A percentile compares a stretch with the other conserved stretches of the same genome.
phyloP scores from a whole-genome alignment of 2,797 vertebrate species.

The Enteromius mattozi region DNA sequence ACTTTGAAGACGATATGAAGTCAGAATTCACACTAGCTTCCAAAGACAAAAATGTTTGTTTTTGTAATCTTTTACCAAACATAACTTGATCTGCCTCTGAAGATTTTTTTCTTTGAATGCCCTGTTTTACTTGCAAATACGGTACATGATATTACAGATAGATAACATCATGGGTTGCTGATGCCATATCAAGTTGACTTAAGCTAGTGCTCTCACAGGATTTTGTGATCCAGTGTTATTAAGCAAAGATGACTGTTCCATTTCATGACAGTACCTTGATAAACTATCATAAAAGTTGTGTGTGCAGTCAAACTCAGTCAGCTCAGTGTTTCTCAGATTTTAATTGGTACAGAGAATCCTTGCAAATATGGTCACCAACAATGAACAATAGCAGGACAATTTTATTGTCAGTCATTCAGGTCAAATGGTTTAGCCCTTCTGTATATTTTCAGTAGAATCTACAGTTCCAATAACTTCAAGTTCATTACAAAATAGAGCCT shows the following conservation, averaged over 20 bases:
- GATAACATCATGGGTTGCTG: background rate
- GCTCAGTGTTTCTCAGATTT: slow-evolving; percentile 71
- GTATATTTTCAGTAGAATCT: slow-evolving; percentile 93
- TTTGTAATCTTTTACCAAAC: background rate
- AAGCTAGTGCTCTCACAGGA: background rate
- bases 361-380: slow-evolving; percentile 75
- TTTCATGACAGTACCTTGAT: background rate
- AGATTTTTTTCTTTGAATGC: background rate
- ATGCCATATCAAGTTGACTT: background rate
- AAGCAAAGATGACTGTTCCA: background rate
- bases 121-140: background rate
- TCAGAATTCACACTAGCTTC: background rate
- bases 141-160: background rate
- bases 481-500: slow-evolving; percentile 99
- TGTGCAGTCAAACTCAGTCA: slow-evolving; percentile 58
- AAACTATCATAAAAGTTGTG: background rate
- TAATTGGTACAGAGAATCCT: slow-evolving; percentile 75
- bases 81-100: background rate
- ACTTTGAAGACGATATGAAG: background rate
- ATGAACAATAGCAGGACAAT: slow-evolving; percentile 85
- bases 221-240: background rate
- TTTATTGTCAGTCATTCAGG: slow-evolving; percentile 91
- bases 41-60: slow-evolving; percentile 3
- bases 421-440: slow-evolving; percentile 75
- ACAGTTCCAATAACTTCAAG: slow-evolving; percentile 91